Evolutionary conservation across 2,113 vertebrate species (phyloP).

Genomic region (Phocoena phocoena): DNA sequence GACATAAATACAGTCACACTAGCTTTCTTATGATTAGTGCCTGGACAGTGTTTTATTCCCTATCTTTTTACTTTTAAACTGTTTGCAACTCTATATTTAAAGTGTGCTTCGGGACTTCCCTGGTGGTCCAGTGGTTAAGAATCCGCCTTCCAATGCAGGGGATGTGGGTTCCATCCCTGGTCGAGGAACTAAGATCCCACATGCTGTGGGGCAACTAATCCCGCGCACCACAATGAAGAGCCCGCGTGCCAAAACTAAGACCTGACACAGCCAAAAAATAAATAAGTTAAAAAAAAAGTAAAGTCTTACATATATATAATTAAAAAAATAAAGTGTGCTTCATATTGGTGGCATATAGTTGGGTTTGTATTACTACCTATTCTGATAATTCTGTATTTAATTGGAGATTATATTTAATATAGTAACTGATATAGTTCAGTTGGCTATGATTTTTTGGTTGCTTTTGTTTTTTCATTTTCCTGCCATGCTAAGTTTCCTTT

Average conservation of each 20-base stretch:
- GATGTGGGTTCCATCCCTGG: no score
- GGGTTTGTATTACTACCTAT: background rate
- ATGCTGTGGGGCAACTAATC: no score
- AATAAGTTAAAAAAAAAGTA: no score
- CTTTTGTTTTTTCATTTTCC: background rate
- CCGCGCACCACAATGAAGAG: no score
- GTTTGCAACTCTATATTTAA: background rate
- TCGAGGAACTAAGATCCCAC: no score
- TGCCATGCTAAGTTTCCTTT: background rate
- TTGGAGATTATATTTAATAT: background rate
- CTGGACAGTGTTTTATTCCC: background rate
- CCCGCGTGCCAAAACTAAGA: no score
- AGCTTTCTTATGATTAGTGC: background rate
- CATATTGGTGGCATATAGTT: background rate
- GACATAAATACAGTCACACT: background rate
- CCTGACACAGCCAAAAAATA: no score
- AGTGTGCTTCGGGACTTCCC: background rate
- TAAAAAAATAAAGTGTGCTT: background rate
- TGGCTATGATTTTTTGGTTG: background rate
- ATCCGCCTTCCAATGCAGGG: no score
- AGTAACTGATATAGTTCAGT: background rate
- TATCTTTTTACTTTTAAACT: conserved; percentile 7
- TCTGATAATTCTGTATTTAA: background rate
- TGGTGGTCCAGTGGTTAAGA: no score
- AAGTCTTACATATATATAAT: no score